A percentile compares a stretch with the other conserved stretches of the same genome.
Conservation (phyloP, 1,140 invertebrate genomes). For the Scylla paramamosain region DNA sequence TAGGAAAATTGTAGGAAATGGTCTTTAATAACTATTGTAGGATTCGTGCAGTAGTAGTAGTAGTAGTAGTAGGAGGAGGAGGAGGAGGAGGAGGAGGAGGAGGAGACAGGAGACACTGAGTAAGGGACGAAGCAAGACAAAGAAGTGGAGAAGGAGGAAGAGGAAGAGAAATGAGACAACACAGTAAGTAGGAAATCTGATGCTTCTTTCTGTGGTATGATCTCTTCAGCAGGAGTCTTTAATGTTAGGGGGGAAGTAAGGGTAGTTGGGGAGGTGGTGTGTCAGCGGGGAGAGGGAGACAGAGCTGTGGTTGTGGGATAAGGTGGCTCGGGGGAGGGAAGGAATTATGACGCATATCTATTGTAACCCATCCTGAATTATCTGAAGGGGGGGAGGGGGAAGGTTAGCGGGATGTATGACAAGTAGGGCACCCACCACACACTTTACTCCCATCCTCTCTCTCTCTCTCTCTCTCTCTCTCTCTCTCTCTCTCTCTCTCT, state of each 20-base stretch:
- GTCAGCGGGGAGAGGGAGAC: neutral
- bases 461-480: slow-evolving; percentile 61
- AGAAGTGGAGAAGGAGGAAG: neutral
- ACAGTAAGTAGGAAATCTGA: neutral
- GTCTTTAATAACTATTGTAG: too few relatives aligned
- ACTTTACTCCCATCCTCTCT: slow-evolving; percentile 28
- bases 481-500: slow-evolving; percentile 55
- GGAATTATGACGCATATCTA: neutral
- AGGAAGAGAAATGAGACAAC: neutral
- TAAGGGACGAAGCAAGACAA: neutral
- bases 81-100: neutral
- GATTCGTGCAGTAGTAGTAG: neutral
- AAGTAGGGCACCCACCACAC: neutral
- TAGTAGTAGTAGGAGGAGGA: neutral
- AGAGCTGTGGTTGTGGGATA: neutral
- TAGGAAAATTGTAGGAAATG: neutral
- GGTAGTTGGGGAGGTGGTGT: neutral
- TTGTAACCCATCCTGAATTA: slow-evolving; percentile 11
- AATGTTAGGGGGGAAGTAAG: neutral
- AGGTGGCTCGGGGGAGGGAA: neutral
- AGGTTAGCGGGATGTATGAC: neutral
- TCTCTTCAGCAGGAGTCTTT: neutral
- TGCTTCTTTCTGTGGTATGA: neutral
- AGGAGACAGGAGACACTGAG: neutral
- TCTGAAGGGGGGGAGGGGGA: neutral